Evolutionary conservation across 2,113 vertebrate genomes (phyloP).

Genomic region (Oryzias melastigma): DNA sequence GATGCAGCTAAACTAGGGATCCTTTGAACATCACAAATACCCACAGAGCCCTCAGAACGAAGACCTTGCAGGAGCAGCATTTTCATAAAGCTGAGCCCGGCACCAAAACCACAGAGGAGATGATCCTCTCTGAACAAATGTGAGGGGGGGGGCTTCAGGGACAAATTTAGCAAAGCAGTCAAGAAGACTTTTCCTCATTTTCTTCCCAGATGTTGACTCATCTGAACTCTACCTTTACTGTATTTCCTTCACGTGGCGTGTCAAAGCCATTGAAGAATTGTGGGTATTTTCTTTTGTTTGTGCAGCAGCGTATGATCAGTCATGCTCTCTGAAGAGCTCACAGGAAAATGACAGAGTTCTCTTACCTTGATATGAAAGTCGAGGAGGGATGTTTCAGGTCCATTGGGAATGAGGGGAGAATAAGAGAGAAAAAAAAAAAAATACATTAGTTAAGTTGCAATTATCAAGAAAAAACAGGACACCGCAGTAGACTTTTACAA

Average conservation of each 20-base stretch:
- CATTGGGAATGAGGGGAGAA: constrained; percentile 24
- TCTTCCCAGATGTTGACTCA: constrained; percentile 6
- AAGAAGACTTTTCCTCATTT: constrained; percentile 6
- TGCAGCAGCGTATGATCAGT: not conserved
- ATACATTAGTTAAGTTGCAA: constrained; percentile 33
- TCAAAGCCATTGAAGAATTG: constrained; percentile 12
- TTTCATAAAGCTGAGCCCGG: constrained; percentile 39
- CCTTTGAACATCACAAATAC: constrained; percentile 54
- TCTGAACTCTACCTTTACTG: not conserved
- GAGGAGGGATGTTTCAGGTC: constrained; percentile 6
- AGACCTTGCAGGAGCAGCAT: constrained; percentile 38
- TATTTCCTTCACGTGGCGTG: not conserved
- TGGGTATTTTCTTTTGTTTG: not conserved
- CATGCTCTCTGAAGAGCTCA: not conserved
- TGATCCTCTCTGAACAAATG: constrained; percentile 27
- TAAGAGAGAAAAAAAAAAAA: constrained; percentile 9
- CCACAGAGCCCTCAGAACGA: constrained; percentile 47
- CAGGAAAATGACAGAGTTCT: constrained; percentile 13
- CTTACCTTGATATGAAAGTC: constrained; percentile 58
- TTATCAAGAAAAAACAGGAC: constrained; percentile 10
- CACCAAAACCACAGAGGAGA: constrained; percentile 9
- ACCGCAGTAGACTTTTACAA: not conserved
- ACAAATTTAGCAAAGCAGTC: constrained; percentile 25
- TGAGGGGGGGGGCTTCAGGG: constrained; percentile 17
- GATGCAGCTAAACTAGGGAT: constrained; percentile 45